Evolutionary conservation across 2,888 invertebrate genomes (phyloP), one percentile per base, ranked within the genome.

Genomic region (Lissocephala sabroskyi): DNA sequence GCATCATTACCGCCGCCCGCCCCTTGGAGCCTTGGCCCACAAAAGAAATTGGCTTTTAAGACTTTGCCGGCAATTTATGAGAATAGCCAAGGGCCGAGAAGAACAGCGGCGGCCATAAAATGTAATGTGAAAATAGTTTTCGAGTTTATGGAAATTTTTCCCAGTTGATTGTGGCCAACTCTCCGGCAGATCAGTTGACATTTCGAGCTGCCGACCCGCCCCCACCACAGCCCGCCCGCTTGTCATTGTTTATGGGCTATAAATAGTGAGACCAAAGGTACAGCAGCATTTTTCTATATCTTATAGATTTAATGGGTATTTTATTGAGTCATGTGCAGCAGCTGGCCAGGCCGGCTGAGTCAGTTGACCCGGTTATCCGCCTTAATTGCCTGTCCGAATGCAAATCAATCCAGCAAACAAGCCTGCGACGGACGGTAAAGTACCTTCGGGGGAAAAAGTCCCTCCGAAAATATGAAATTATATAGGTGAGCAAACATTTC

Each of bases 301-400:
- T 19, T 1, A 37, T 19, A 19, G 10, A 18, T 37, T 37, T 35
- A 51, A 75, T 67, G 61, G 56, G 36, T 43, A 49, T 54, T 54
- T 56, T 54, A 63, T 71, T 68, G 76, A 68, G 59, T 68, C 68
- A 68, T 64, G 58, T 52, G 49, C 42, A 44, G 48, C 52, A 56
- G 58, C 70, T 65, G 64, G 47, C 19, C 5, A 54, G 10, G 37
- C 56, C n/a, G 30, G 59, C 55, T 63, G 64, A 64, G 39, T 63
- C 61, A 23, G 23, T 23, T 23, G 7, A 5, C 4, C 23, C 23
- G 3, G 23, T n/a, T 23, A 23, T 23, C 23, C 7, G 3, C 7
- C 7, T 23, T 23, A 23, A 23, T 23, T 23, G 7, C 23, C 23
- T 23, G 7, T 23, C 23, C 7, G 7, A 23, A 23, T 23, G 23